phyloP scores from a whole-genome alignment of 2,113 vertebrate genomes.

The Larimichthys crocea region DNA sequence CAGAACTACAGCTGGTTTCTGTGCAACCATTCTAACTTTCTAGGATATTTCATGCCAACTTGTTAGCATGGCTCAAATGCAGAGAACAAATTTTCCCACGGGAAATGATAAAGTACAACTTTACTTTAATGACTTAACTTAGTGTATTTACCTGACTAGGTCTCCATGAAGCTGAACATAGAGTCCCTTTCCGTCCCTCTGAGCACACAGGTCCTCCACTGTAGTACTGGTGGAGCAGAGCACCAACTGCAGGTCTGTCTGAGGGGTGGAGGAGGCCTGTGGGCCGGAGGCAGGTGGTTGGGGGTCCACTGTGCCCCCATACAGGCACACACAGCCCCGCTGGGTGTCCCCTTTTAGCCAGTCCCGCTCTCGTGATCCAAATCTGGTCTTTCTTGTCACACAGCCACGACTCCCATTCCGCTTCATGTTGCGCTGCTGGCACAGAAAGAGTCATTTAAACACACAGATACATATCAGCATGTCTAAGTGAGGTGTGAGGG shows the following conservation, averaged over 20 bases:
- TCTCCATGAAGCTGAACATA: conserved; percentile 95
- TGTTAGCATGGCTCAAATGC: background rate
- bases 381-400: conserved; percentile 88
- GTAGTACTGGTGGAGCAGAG: conserved; percentile 93
- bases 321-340: conserved; percentile 92
- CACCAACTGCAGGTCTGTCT: conserved; percentile 89
- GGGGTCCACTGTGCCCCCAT: conserved; percentile 83
- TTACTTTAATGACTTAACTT: background rate
- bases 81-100: background rate
- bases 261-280: conserved; percentile 79
- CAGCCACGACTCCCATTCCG: conserved; percentile 90
- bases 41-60: background rate
- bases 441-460: conserved; percentile 41
- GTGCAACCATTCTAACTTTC: background rate
- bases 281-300: conserved; percentile 73
- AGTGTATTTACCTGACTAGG: conserved; percentile 88
- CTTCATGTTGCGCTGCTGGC: conserved; percentile 92
- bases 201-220: conserved; percentile 89
- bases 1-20: background rate
- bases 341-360: conserved; percentile 91
- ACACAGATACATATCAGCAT: conserved; percentile 19
- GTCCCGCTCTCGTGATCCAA: conserved; percentile 92
- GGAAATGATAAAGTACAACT: background rate
- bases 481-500: background rate
- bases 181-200: conserved; percentile 86